Evolutionary conservation across 1,140 invertebrate species (phyloP), one percentile per base, ranked within the genome.

Genomic region (Argopecten irradians): DNA sequence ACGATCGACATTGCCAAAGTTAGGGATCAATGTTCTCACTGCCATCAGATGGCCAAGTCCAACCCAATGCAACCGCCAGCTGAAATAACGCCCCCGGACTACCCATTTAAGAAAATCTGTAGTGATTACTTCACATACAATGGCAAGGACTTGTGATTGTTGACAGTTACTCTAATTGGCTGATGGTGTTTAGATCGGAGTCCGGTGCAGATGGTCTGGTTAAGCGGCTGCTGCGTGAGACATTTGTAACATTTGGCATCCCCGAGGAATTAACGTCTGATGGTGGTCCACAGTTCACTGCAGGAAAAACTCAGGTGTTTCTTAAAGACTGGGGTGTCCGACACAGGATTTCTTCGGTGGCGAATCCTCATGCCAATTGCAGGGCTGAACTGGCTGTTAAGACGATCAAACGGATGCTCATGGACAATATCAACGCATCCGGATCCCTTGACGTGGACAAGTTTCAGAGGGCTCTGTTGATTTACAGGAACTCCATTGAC

Each of bases 91-190:
- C 71, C 43, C 28, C 88, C 91, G 82, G 86, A 86, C 0, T 92
- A 92, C 85, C 90, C 91, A 9, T 92, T 92, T 39, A 90, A 92
- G 86, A 87, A 8, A 71, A 87, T 92, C n/a, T 88, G 87, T 34
- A 82, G 32, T n/a, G 86, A 91, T 36, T 89, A 87, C 82, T 90
- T 91, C 86, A 14, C 36, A 0, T 87, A 22, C 41, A 84, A 88
- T 33, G 46, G 87, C 28, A 84, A 84, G 2, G 83, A 88, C 34
- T 88, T 22, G 83, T 87, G n/a, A 83, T 87, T 83, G 55, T 87
- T 8, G 86, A 87, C 41, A 84, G 83, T 19, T 84, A 88, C 35
- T 88, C 83, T 8, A 88, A 88, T 28, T 88, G 87, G 43, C 87
- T 35, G 14, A 83, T 83, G 36, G 36, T 83, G 19, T 82, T 33